Base-by-base conservation (phyloP, 2,888 invertebrate species). In the Brenthis hecate region DNA sequence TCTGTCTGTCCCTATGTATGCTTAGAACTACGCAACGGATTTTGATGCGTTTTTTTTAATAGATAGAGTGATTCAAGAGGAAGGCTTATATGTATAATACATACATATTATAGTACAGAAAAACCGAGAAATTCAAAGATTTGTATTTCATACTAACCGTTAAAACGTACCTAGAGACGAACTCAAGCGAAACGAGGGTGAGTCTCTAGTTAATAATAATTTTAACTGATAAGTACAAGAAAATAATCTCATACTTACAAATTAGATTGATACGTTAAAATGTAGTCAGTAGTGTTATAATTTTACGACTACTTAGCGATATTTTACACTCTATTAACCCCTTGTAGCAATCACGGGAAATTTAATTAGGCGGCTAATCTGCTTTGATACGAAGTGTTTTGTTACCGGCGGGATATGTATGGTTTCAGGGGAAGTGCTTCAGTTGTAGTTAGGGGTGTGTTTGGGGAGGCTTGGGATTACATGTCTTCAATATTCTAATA, bases 341-440 rank as follows among this genome's bases (percentile, higher is more conserved):
- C 84, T 86, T 84, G 86, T 86, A 84, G 78, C 89, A 92, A 92
- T 92, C 92, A 88, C 91, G 80, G 89, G 87, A 83, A 88, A 90
- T 89, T 90, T 84, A 90, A 91, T 91, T 89, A 91, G 75, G 84
- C 84, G 85, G 78, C 80, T 92, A 90, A 91, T 92, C 89, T 89
- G 84, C 81, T 87, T 88, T 86, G 88, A 86, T 88, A 81, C 82
- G 80, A 77, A 83, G 89, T 89, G 85, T 90, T 82, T 74, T 76
- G 86, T 90, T 91, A 88, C 91, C 76, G 76, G 71, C 75, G 78
- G 80, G 76, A 76, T 77, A 77, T 77, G 81, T 91, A 87, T 76
- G 92, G 92, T 85, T 92, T 92, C 92, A 85, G 84, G 83, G 86
- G 84, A 86, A 86, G 89, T 88, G 87, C 88, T 90, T 90, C 89